Evolutionary conservation across 2,888 invertebrate genomes (phyloP).

Genomic region (Pocota personata): DNA sequence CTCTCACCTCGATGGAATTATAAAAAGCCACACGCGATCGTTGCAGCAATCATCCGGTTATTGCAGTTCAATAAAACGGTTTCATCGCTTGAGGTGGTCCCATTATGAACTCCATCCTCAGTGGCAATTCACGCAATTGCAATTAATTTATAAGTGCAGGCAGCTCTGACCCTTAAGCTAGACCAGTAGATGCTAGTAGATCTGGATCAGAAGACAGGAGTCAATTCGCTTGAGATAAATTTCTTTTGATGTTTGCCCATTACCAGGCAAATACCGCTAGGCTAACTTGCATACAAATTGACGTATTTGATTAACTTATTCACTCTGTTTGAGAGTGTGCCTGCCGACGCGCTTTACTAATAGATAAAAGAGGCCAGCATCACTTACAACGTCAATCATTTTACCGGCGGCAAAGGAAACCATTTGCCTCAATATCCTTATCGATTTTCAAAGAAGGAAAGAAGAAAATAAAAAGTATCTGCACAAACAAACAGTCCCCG

Average conservation of each 20-base stretch:
- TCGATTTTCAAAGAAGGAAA: slow-evolving; percentile 24
- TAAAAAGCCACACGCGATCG: slow-evolving; percentile 18
- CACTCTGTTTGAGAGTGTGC: slow-evolving; percentile 19
- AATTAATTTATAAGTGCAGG: slow-evolving; percentile 13
- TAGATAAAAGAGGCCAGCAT: slow-evolving; percentile 53
- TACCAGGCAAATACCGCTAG: slow-evolving; percentile 31
- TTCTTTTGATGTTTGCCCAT: slow-evolving; percentile 45
- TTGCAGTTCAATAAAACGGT: background rate
- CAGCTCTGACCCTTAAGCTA: slow-evolving; percentile 32
- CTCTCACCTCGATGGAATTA: slow-evolving; percentile 18
- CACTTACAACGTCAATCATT: slow-evolving; percentile 56
- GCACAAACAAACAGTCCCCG: slow-evolving; percentile 32
- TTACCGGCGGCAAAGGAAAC: slow-evolving; percentile 39
- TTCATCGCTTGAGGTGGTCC: slow-evolving; percentile 4
- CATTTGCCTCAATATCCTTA: slow-evolving; percentile 54
- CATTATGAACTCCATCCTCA: background rate
- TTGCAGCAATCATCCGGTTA: slow-evolving; percentile 11
- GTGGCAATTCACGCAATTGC: slow-evolving; percentile 9
- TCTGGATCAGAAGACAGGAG: background rate
- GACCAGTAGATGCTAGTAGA: background rate
- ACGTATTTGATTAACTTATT: slow-evolving; percentile 61
- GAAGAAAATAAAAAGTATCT: slow-evolving; percentile 12
- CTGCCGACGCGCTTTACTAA: background rate
- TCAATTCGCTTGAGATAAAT: slow-evolving; percentile 24
- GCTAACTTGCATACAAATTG: slow-evolving; percentile 47